Evolutionary conservation across 2,113 vertebrate genomes (phyloP), one percentile per base, ranked within the genome.

Genomic region (Callipepla californica): DNA sequence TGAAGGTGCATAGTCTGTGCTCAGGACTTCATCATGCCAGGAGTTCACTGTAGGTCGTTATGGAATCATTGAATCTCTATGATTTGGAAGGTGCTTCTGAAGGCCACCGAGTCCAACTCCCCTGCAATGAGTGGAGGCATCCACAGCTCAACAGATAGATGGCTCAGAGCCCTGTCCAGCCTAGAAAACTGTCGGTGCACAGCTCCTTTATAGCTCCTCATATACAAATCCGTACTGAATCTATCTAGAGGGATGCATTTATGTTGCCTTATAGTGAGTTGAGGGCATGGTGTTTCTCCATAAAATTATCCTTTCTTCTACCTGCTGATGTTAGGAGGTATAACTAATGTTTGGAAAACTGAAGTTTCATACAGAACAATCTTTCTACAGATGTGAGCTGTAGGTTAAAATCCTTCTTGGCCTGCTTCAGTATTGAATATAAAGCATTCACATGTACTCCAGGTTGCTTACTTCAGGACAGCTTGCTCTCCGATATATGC

Each of bases 41-140:
- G 76, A 88, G 92, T 95, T 92, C 90, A 81, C 61, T 94, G 92
- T 40, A 86, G 85, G 88, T 57, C 69, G 11, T 40, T 80, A 78
- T 80, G 73, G 82, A 92, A 95, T 53, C 26, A 53, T 28, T 15
- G 50, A 51, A 51, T 15, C 50, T 25, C 26, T 16, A 53, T 44
- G 51, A 28, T 26, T 53, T 53, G 26, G 51, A 53, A 53, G 51
- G 26, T 26, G 16, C 26, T 26, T 26, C 28, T 53, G 16, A 28
- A 53, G 51, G 26, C 51, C 26, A 53, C 28, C 26, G 28, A 53
- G 51, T 53, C 51, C 51, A 53, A 28, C 26, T 53, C 51, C 26
- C 51, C 51, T 53, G 51, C 51, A 53, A 28, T 53, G 51, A 16
- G 28, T 26, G 26, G 51, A 26, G 26, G 51, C 51, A 53, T 53